Base-by-base conservation (phyloP, 2,888 invertebrate genomes). In the Lathronympha strigana region DNA sequence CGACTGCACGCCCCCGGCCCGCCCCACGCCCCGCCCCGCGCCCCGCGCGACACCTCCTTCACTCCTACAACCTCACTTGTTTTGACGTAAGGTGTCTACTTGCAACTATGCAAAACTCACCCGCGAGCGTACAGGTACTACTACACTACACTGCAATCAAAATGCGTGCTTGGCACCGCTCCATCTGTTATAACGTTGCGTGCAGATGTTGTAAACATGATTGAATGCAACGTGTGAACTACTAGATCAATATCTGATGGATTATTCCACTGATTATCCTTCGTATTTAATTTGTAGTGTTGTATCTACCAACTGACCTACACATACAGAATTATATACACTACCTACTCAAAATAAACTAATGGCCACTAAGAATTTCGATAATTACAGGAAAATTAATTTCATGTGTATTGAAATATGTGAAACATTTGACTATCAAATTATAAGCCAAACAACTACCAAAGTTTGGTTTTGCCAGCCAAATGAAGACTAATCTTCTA, bases 51-150 rank as follows among this genome's bases (percentile, higher is more conserved):
- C 63, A 76, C 70, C 70, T 70, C 73, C 76, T 72, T 70, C 75
- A 61, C 76, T 72, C 75, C 74, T 71, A 76, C 82, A 76, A 82
- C 83, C 82, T 82, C 84, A 87, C 87, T 89, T 88, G 89, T 90
- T 91, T 90, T 90, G 89, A 90, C 88, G 88, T 90, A 90, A 89
- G 86, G 86, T 86, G 87, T 86, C 89, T 83, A 82, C 83, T 79
- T 80, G 81, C 83, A 81, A 82, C 86, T 87, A 87, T 86, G 88
- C 88, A 85, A 88, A 90, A 88, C 87, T 84, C 80, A 61, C 54
- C 50, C 55, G 40, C 40, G 57, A 51, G 23, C 13, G n/a, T 36
- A 31, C 57, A 58, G 50, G 62, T 13, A 13, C n/a, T n/a, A n/a
- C n/a, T n/a, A n/a, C n/a, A 15, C n/a, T 23, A 63, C 33, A 28